These are phyloP conservation scores for Mustela nigripes DNA, from an alignment of 2,113 vertebrate species.

Conservation along the genomic window DNA sequence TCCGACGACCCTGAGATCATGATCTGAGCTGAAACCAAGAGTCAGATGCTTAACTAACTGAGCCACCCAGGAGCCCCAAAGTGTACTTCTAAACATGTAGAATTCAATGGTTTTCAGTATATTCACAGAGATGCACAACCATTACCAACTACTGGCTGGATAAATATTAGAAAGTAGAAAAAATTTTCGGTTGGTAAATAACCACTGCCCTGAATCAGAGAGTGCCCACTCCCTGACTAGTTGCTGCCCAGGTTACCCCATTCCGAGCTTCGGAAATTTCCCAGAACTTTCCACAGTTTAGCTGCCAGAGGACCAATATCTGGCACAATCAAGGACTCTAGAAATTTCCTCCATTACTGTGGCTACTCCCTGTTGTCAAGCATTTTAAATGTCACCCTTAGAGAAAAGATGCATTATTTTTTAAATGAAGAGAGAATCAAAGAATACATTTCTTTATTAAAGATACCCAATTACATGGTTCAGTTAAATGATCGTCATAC, in stretches of 20 bases:
- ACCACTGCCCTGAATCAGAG: neutral
- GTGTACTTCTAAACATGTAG: neutral
- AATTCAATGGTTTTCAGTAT: neutral
- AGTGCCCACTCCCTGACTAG: neutral
- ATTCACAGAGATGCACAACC: neutral
- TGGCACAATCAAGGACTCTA: neutral
- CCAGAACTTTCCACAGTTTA: neutral
- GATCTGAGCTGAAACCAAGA: neutral
- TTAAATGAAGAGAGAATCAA: constrained; percentile 53
- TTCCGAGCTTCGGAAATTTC: neutral
- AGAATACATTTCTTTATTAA: constrained; percentile 36
- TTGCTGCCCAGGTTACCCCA: neutral
- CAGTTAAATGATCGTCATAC: neutral
- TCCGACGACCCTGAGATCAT: neutral
- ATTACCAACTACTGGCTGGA: neutral
- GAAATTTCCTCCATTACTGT: neutral
- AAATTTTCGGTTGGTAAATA: neutral
- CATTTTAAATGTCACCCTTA: constrained; percentile 46
- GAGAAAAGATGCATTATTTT: constrained; percentile 21
- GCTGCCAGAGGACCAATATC: neutral
- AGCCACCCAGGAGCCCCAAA: neutral
- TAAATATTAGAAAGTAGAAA: neutral
- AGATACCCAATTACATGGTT: constrained; percentile 46
- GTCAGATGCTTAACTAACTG: neutral
- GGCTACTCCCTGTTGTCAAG: neutral